Evolutionary conservation across 1,140 invertebrate species (phyloP).

Genomic region (Drosophila pectinifera): DNA sequence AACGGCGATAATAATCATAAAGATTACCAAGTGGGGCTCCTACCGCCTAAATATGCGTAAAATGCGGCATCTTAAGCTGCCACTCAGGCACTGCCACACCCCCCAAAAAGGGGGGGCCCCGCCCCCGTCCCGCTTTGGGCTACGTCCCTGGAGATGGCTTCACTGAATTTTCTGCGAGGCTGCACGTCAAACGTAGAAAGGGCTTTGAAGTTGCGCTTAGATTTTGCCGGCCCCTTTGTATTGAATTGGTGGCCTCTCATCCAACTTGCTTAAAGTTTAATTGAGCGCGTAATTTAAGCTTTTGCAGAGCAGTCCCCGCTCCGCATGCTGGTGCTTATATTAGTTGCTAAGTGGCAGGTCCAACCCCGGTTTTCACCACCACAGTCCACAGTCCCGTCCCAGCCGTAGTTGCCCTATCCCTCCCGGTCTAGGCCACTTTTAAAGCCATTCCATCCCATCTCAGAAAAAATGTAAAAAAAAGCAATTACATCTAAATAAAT

Average conservation of each 20-base stretch:
- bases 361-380: slow-evolving; percentile 4
- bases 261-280: slow-evolving; percentile 77
- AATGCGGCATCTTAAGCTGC: slow-evolving; percentile 55
- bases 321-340: slow-evolving; percentile 28
- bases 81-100: slow-evolving; percentile 27
- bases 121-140: not conserved
- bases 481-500: slow-evolving; percentile 37
- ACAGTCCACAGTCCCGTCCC: too few relatives aligned
- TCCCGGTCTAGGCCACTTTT: slow-evolving; percentile 12
- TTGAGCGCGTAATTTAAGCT: slow-evolving; percentile 81
- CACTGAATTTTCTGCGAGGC: slow-evolving; percentile 77
- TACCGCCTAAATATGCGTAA: slow-evolving; percentile 55
- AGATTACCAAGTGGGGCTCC: slow-evolving; percentile 24
- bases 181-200: slow-evolving; percentile 74
- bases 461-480: not conserved
- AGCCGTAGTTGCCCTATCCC: not conserved
- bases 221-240: slow-evolving; percentile 27
- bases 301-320: slow-evolving; percentile 55
- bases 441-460: not conserved
- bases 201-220: slow-evolving; percentile 73
- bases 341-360: slow-evolving; percentile 68
- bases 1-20: slow-evolving; percentile 57
- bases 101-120: slow-evolving; percentile 1
- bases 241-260: slow-evolving; percentile 33
- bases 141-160: slow-evolving; percentile 42